Evolutionary conservation across 2,888 invertebrate species (phyloP).

Genomic region (Phaedon cochleariae): DNA sequence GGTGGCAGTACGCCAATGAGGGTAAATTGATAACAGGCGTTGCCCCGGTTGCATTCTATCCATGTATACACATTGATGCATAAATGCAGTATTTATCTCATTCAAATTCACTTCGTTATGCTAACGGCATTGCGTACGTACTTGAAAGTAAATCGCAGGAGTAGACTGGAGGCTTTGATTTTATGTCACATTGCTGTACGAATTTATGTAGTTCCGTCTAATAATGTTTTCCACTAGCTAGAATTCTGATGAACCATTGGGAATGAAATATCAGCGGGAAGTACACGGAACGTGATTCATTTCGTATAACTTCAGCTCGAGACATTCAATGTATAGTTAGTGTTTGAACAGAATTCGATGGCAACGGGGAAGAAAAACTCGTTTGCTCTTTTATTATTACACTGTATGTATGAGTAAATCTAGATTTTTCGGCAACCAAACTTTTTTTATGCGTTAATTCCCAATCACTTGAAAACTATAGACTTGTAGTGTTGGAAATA

Average conservation of each 20-base stretch:
- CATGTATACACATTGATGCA: conserved; percentile 11
- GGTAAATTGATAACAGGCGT: conserved; percentile 29
- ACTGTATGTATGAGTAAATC: no score
- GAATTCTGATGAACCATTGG: neutral
- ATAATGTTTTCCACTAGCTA: neutral
- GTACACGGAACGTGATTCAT: neutral
- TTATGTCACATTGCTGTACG: neutral
- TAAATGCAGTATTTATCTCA: conserved; percentile 22
- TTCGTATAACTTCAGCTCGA: neutral
- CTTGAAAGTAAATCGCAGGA: conserved; percentile 7
- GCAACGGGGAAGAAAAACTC: no score
- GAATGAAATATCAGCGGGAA: neutral
- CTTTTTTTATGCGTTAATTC: no score
- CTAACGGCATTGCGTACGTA: conserved; percentile 19
- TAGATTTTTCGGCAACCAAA: no score
- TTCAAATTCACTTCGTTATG: conserved; percentile 20
- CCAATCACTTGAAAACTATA: no score
- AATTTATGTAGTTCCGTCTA: neutral
- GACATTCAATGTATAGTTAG: no score
- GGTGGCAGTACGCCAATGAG: neutral
- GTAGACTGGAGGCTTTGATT: neutral
- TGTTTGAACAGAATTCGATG: no score
- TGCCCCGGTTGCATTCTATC: neutral
- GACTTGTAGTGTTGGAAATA: no score
- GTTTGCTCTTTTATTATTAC: no score